Evolutionary conservation across 2,797 vertebrate genomes (phyloP).

Genomic region (Platalea minor): DNA sequence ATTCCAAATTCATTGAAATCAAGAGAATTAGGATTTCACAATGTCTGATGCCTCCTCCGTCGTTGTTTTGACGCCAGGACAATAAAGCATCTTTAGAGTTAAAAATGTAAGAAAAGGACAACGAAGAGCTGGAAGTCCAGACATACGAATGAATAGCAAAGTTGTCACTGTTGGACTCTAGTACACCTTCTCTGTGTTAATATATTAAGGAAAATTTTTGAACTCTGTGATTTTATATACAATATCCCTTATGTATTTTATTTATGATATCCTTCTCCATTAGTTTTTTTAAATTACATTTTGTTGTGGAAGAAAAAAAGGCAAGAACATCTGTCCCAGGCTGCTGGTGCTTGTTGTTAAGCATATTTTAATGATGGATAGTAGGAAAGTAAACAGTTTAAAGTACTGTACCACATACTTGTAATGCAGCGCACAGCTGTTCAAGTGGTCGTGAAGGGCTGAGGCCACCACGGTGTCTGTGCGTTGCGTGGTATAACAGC

Average conservation of each 20-base stretch:
- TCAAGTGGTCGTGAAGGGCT: neutral
- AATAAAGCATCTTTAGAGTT: neutral
- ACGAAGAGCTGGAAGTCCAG: neutral
- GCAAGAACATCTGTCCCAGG: conserved; percentile 5
- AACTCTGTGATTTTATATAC: neutral
- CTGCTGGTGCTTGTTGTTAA: neutral
- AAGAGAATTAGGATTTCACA: neutral
- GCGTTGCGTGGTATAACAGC: neutral
- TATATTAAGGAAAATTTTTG: neutral
- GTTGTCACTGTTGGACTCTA: neutral
- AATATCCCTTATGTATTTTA: neutral
- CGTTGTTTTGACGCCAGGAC: neutral
- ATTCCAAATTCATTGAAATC: neutral
- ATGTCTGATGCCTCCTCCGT: rapidly evolving
- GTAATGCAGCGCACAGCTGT: conserved; percentile 15
- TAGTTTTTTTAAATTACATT: neutral
- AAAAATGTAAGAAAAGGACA: neutral
- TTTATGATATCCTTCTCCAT: neutral
- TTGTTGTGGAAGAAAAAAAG: neutral
- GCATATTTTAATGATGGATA: neutral
- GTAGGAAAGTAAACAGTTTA: neutral
- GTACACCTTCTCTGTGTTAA: neutral
- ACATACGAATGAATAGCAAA: neutral
- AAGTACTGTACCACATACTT: neutral
- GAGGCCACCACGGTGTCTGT: neutral